Evolutionary conservation across 2,113 vertebrate species (phyloP), one percentile per base, ranked within the genome.

Genomic region (Columba livia): DNA sequence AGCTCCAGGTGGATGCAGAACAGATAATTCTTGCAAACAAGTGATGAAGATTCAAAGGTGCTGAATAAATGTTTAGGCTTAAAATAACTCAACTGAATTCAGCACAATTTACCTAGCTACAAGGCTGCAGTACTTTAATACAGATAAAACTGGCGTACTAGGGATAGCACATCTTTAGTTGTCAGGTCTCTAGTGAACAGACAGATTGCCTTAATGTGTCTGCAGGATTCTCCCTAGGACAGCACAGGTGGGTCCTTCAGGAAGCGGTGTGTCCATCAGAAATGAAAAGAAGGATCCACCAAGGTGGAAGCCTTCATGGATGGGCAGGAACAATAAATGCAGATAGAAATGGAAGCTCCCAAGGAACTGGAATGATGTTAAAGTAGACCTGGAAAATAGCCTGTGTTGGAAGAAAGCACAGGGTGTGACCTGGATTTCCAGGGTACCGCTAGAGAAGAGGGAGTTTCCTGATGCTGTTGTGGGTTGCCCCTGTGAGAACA

Each of bases 21-120:
- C 47, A 89, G 48, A 54, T 48, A 71, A 92, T 82, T 88, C 47
- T 80, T 67, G 23, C 47, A 94, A 95, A 89, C 65, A 96, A 70
- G 85, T 65, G 12, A 77, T 53, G 38, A 96, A 82, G 44, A 92
- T 54, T 77, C 79, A 93, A 94, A 95, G 71, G 24, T 58, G 72
- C 64, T 69, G 58, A 78, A 87, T 40, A 93, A 90, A 90, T 0
- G 25, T 50, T 62, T 54, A 70, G 56, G 19, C 73, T 70, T 86
- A 64, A 81, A 84, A 66, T 47, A 88, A 79, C 36, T 51, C 34
- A 31, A 58, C 48, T 47, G 51, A 92, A 70, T 82, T 90, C 84
- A 84, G 50, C 58, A 90, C 47, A 42, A 71, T 82, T 73, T 93
- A 62, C 60, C 28, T 84, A 86, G 84, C 29, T 77, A 58, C 20